Evolutionary conservation across 2,797 vertebrate genomes (phyloP).

Genomic region (Sebastes oblongus): DNA sequence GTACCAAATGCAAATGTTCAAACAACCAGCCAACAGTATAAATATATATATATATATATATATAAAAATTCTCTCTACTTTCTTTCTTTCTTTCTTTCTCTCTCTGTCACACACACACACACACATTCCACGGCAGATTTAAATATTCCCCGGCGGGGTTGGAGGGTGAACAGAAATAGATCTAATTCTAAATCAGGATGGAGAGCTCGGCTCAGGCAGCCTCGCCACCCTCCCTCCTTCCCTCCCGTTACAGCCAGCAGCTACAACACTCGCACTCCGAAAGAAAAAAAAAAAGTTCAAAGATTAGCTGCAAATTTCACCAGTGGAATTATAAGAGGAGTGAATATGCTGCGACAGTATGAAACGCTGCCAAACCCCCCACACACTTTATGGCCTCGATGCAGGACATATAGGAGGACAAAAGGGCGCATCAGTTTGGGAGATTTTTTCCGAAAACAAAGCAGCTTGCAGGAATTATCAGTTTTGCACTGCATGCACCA

Average conservation of each 20-base stretch:
- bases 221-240: conserved; percentile 7
- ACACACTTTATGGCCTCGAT: not conserved
- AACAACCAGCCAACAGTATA: conserved; percentile 1
- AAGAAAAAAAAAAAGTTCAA: conserved; percentile 42
- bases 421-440: conserved; percentile 11
- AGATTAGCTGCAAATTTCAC: conserved; percentile 35
- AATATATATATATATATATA: conserved; percentile 17
- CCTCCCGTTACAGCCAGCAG: conserved; percentile 44
- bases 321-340: conserved; percentile 4
- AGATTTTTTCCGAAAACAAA: conserved; percentile 12
- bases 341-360: not conserved
- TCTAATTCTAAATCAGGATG: conserved; percentile 81
- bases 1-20: conserved; percentile 29
- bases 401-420: conserved; percentile 20
- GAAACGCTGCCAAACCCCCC: not conserved
- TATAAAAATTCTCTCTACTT: conserved; percentile 11
- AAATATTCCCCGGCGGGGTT: conserved; percentile 77
- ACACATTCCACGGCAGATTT: conserved; percentile 71
- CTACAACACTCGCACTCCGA: conserved; percentile 32
- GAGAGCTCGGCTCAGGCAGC: conserved; percentile 54
- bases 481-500: not conserved
- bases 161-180: conserved; percentile 80
- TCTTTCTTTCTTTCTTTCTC: not conserved
- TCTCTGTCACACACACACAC: conserved; percentile 15
- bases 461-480: not conserved